phyloP scores from a whole-genome alignment of 2,797 vertebrate species.

The Etheostoma nigrum region DNA sequence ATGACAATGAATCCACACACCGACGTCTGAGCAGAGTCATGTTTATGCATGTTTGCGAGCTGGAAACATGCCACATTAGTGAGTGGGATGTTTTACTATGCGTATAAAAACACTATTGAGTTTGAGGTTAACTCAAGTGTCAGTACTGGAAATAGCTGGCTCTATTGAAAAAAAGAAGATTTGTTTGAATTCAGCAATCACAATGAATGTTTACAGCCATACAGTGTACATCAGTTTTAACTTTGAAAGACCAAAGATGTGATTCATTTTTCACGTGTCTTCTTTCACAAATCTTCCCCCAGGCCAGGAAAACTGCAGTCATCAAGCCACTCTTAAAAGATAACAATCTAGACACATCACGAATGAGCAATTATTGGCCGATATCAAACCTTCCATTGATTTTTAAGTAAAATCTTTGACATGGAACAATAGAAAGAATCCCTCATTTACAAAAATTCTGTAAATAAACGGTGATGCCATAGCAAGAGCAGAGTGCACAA shows the following conservation, averaged over 20 bases:
- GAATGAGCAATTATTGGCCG: too few species aligned
- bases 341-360: too few species aligned
- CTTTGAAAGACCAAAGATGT: conserved; percentile 7
- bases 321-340: too few species aligned
- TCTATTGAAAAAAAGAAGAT: conserved; percentile 5
- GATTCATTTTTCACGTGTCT: background rate
- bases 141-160: conserved; percentile 16
- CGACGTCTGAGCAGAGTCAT: conserved; percentile 28
- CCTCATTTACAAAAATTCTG: too few species aligned
- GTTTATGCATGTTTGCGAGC: conserved; percentile 47
- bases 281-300: too few species aligned
- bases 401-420: too few species aligned
- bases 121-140: conserved; percentile 46
- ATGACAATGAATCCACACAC: conserved; percentile 41
- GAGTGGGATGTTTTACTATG: conserved; percentile 36
- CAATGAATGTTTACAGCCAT: conserved; percentile 1
- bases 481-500: too few species aligned
- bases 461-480: too few species aligned
- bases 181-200: conserved; percentile 15
- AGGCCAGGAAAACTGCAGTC: too few species aligned
- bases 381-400: too few species aligned
- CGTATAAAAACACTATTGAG: conserved; percentile 27
- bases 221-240: conserved; percentile 5
- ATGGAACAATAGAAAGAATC: too few species aligned
- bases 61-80: conserved; percentile 49